These are phyloP conservation scores for Perdita meconis DNA, from an alignment of 2,888 invertebrate species.

Conservation along the genomic window DNA sequence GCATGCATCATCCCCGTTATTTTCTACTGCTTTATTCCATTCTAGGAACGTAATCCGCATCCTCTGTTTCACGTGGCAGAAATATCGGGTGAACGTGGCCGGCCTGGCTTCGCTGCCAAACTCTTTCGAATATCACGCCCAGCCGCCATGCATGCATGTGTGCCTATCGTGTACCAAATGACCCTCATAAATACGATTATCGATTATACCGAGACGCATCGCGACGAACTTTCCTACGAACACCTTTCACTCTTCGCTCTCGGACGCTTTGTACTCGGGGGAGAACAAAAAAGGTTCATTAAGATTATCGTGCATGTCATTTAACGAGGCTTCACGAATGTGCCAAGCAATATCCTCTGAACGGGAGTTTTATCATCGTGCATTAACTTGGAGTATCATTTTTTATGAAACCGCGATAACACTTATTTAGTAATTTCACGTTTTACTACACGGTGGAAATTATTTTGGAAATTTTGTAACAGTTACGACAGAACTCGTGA, in stretches of 20 bases:
- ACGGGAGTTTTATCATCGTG: too few species aligned
- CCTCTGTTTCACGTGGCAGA: conserved; percentile 73
- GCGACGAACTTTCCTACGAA: neutral
- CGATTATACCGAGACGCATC: conserved; percentile 20
- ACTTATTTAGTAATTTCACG: too few species aligned
- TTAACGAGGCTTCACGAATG: too few species aligned
- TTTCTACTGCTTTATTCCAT: conserved; percentile 73
- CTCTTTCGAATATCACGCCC: conserved; percentile 56
- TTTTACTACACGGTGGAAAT: too few species aligned
- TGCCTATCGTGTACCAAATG: conserved; percentile 23
- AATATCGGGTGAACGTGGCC: conserved; percentile 77
- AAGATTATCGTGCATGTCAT: neutral
- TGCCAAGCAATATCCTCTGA: too few species aligned
- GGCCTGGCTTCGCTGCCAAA: conserved; percentile 63
- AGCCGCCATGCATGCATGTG: conserved; percentile 20
- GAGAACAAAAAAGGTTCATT: neutral
- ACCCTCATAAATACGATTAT: conserved; percentile 40
- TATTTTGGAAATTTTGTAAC: too few species aligned
- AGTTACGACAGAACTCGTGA: too few species aligned
- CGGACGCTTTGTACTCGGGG: too few species aligned
- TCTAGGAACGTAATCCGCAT: conserved; percentile 71
- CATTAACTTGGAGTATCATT: too few species aligned
- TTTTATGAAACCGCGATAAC: too few species aligned
- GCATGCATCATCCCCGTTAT: conserved; percentile 71
- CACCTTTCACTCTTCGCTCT: neutral